These are phyloP conservation scores for Drosophila testacea DNA, from an alignment of 2,888 invertebrate genomes.

Conservation along the genomic window DNA sequence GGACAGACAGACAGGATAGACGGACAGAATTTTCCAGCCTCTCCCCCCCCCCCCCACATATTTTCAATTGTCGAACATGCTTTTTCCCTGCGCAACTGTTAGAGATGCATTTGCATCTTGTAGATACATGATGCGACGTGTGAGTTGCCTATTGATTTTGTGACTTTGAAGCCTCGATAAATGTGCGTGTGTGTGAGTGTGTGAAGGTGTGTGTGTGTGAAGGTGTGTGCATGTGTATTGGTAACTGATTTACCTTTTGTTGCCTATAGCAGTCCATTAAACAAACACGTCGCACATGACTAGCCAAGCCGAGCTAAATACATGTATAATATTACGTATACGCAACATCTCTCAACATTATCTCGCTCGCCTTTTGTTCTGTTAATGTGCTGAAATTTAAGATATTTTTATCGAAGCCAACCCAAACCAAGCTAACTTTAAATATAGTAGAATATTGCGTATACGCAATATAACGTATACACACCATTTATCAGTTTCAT, in stretches of 20 bases:
- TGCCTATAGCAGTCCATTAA: constrained; percentile 2
- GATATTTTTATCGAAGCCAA: not conserved
- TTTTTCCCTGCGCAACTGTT: not conserved
- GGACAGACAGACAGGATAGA: not conserved
- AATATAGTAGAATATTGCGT: constrained; percentile 7
- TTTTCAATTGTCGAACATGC: not conserved
- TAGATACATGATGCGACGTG: constrained; percentile 15
- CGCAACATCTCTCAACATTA: constrained; percentile 16
- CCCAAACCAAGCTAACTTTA: no score
- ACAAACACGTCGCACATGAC: constrained; percentile 15
- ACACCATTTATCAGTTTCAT: no score
- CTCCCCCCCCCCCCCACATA: no score
- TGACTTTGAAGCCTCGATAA: not conserved
- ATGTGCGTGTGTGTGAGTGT: constrained; percentile 3
- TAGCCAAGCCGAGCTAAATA: constrained; percentile 3
- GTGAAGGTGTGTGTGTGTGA: constrained; percentile 7
- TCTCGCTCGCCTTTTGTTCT: not conserved
- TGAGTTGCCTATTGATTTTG: constrained; percentile 21
- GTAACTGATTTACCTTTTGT: constrained; percentile 19
- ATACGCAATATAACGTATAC: constrained; percentile 15
- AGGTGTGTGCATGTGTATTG: constrained; percentile 2
- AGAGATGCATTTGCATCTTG: constrained; percentile 39
- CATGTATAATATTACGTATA: constrained; percentile 20
- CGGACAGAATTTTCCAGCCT: not conserved
- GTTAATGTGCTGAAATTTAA: not conserved